phyloP scores from a whole-genome alignment of 53 echinoderm and acorn worm genomes.

The Paracentrotus lividus region DNA sequence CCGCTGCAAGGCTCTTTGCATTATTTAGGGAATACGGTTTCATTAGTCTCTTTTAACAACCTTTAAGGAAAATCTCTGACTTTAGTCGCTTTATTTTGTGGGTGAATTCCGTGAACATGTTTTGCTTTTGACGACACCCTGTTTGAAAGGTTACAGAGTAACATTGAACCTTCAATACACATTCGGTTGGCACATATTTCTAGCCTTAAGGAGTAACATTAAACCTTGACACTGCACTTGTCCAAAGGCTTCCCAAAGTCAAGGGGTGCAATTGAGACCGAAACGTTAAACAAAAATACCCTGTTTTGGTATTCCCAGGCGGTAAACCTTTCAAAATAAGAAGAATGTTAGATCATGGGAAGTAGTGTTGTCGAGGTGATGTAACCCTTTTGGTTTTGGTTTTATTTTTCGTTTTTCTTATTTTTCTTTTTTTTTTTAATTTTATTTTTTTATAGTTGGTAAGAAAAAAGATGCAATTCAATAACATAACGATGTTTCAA shows the following conservation, averaged over 20 bases:
- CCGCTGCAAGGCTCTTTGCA: not conserved
- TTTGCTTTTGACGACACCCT: not conserved
- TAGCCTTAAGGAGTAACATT: conserved; percentile 18
- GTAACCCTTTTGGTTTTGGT: not conserved
- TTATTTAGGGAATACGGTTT: not conserved
- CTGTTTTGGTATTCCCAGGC: not conserved
- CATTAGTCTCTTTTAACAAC: not conserved
- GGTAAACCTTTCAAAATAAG: not conserved
- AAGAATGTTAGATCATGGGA: not conserved
- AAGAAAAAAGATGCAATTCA: too few species aligned
- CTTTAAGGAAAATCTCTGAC: not conserved
- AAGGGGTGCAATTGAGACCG: not conserved
- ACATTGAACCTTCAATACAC: not conserved
- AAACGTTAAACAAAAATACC: not conserved
- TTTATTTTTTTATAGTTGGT: too few species aligned
- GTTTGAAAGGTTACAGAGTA: not conserved
- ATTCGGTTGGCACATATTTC: not conserved
- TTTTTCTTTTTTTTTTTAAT: too few species aligned
- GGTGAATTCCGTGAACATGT: not conserved
- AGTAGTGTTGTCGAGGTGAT: not conserved
- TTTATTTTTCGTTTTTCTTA: too few species aligned
- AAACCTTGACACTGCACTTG: not conserved
- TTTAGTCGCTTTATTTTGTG: not conserved
- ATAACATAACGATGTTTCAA: too few species aligned
- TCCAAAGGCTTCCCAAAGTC: not conserved